Conservation (phyloP, 2,113 vertebrate genomes). For the Hippocampus guttulatus region DNA sequence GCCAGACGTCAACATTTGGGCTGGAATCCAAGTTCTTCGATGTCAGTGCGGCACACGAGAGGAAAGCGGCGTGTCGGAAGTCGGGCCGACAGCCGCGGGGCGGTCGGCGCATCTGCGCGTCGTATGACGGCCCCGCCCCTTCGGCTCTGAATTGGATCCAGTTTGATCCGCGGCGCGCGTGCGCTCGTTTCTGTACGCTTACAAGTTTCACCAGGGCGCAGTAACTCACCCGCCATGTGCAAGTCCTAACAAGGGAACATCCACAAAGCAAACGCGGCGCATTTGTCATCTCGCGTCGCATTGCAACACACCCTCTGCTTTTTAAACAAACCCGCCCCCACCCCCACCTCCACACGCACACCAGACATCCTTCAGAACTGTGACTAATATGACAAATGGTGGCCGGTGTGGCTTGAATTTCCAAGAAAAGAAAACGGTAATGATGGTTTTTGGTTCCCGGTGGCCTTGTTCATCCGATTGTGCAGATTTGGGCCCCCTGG, state of each 20-base stretch:
- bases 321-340: not conserved
- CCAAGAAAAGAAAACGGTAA: too few species aligned
- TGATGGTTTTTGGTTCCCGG: too few species aligned
- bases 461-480: too few species aligned
- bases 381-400: not conserved
- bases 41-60: not conserved
- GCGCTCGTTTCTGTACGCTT: not conserved
- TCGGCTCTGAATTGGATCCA: not conserved
- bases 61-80: not conserved
- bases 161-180: not conserved
- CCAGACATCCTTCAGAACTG: conserved; percentile 15
- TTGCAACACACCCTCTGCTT: conserved; percentile 34
- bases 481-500: too few species aligned
- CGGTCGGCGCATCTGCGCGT: not conserved
- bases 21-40: not conserved
- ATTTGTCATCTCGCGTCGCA: conserved; percentile 22
- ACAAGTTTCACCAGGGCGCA: not conserved
- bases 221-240: conserved; percentile 22
- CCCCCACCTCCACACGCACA: not conserved
- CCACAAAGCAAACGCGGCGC: conserved; percentile 30
- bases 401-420: not conserved
- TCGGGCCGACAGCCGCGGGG: not conserved
- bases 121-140: not conserved
- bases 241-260: conserved; percentile 59
- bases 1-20: not conserved